phyloP scores from a whole-genome alignment of 2,888 invertebrate genomes.

The Tolmerus cingulatus region DNA sequence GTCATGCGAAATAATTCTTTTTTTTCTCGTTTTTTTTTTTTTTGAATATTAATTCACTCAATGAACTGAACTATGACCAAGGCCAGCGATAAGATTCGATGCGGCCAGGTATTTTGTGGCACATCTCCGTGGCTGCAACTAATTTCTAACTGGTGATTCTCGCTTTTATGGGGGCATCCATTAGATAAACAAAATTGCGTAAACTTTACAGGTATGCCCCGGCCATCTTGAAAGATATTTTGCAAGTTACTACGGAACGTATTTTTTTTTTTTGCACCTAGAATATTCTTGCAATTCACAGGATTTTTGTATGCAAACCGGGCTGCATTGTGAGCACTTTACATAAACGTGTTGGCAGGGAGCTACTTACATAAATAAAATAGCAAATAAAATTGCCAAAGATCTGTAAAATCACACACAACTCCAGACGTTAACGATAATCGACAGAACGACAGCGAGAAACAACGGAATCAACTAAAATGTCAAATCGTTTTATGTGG shows the following conservation, averaged over 20 bases:
- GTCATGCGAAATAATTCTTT: constrained; percentile 25
- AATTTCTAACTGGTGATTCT: not conserved
- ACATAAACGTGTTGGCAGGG: not conserved
- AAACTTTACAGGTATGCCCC: constrained; percentile 31
- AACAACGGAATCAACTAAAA: constrained; percentile 40
- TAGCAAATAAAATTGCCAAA: constrained; percentile 41
- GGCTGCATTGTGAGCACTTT: not conserved
- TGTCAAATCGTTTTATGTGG: constrained; percentile 12
- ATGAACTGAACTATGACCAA: constrained; percentile 13
- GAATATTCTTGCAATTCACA: not conserved
- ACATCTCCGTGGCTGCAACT: not conserved
- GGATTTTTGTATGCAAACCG: not conserved
- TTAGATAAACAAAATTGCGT: constrained; percentile 41
- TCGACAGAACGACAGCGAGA: constrained; percentile 36
- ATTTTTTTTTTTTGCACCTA: constrained; percentile 4
- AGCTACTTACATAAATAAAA: constrained; percentile 44
- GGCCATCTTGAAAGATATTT: constrained; percentile 47
- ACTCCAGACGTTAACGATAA: constrained; percentile 43
- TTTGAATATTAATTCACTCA: constrained; percentile 11
- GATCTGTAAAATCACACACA: constrained; percentile 43
- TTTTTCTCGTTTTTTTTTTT: not conserved
- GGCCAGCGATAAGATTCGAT: not conserved
- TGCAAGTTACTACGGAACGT: not conserved
- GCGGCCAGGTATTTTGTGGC: not conserved
- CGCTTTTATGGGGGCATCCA: not conserved